Percentiles rank a stretch among this genome's conserved stretches.
Conservation (phyloP, 2,113 vertebrate species). For the Anoura caudifer region DNA sequence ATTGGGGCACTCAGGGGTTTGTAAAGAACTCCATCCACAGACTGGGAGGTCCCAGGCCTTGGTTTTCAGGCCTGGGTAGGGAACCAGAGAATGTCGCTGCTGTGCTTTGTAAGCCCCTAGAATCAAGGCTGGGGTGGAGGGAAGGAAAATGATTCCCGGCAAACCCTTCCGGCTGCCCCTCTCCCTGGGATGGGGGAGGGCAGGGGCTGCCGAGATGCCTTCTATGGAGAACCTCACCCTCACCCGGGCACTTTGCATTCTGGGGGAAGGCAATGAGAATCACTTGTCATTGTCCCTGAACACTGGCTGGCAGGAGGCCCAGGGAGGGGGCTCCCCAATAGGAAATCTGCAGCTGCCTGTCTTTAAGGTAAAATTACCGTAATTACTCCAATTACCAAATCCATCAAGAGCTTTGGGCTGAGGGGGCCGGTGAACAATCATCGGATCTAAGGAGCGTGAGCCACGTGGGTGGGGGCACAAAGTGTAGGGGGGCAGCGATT, state of each 20-base stretch:
- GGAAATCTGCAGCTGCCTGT: conserved; percentile 82
- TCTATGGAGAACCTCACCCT: background rate
- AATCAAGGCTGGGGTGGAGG: background rate
- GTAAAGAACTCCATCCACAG: background rate
- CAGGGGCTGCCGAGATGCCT: background rate
- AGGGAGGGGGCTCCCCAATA: conserved; percentile 62
- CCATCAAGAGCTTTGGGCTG: conserved; percentile 78
- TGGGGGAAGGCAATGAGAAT: conserved; percentile 79
- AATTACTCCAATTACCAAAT: conserved; percentile 87
- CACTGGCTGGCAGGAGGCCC: conserved; percentile 80
- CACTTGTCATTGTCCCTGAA: conserved; percentile 80
- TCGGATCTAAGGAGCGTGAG: conserved; percentile 52
- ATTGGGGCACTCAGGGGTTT: rapidly evolving
- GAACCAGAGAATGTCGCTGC: background rate
- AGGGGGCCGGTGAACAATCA: conserved; percentile 78
- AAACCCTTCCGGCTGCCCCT: background rate
- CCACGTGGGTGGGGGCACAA: background rate
- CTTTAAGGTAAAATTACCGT: conserved; percentile 87
- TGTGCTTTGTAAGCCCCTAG: background rate
- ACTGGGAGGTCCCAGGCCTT: background rate
- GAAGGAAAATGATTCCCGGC: background rate
- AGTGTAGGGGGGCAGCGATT: background rate
- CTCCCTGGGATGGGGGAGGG: background rate
- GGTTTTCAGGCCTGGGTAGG: background rate
- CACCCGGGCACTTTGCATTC: conserved; percentile 7